Evolutionary conservation across 2,888 invertebrate species (phyloP), one percentile per base, ranked within the genome.

Genomic region (Willowsia nigromaculata): DNA sequence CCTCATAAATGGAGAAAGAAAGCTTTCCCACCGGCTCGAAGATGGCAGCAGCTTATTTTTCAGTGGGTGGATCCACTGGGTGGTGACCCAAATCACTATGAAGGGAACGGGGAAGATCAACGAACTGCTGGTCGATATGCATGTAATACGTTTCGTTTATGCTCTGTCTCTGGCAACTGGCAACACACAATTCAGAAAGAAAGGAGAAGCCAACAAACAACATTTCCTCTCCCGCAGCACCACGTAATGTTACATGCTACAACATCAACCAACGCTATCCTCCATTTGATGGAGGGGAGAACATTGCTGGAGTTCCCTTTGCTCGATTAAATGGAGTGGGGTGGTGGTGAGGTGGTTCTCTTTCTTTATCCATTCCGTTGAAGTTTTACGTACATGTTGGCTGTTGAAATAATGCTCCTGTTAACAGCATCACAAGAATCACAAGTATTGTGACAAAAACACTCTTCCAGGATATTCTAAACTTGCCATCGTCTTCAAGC

Each of bases 31-130:
- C 56, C 43, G 53, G 25, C 74, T 87, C 71, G 81, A 82, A 89
- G 89, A 89, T 89, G 89, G 85, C 89, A 82, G 89, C 82, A 89
- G 89, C 81, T 82, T 22, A 11, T 27, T 68, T 82, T 74, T 81
- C 85, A 56, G 87, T 87, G 87, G 87, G 87, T 87, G 87, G 68
- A 53, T 53, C 47, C 81, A 87, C 43, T 7, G 82, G 87, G 87
- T 87, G 87, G 87, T 87, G 87, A 87, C 87, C 87, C 87, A 82
- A 87, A 87, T 65, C 53, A 13, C 47, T 68, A 15, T 30, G n/a
- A 82, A 68, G 59, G 87, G 82, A 59, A 74, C 37, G 50, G 87
- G 86, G 87, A 82, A 87, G 87, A 87, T 81, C 82, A 87, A 87
- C 87, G 87, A 87, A 87, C 87, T 82, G 59, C 62, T 81, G 80